Percentiles rank a stretch among this genome's conserved stretches.
These are phyloP conservation scores for Pachyramphus minor DNA, from an alignment of 2,113 vertebrate species.

Conservation along the genomic window DNA sequence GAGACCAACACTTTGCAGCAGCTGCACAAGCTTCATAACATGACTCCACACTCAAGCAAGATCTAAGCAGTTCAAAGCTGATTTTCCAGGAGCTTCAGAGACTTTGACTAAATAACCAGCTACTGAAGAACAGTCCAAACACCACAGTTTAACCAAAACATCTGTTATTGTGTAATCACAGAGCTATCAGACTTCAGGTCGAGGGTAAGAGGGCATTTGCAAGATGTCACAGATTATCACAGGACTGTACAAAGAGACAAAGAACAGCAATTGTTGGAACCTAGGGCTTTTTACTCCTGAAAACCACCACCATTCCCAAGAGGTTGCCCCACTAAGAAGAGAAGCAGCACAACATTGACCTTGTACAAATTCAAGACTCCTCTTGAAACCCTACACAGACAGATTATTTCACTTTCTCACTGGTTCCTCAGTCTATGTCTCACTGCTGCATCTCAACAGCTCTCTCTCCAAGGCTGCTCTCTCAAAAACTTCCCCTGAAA, in stretches of 20 bases:
- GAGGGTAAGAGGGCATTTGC: not conserved
- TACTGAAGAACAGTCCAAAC: not conserved
- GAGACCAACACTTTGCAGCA: not conserved
- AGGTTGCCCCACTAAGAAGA: not conserved
- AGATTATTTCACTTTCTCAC: not conserved
- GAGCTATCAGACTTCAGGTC: not conserved
- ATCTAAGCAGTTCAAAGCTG: not conserved
- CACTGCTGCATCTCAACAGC: not conserved
- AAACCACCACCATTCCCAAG: not conserved
- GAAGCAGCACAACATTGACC: not conserved
- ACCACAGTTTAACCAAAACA: not conserved
- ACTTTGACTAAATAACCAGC: not conserved
- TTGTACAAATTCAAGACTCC: not conserved
- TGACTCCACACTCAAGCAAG: not conserved
- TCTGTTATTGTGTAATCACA: not conserved
- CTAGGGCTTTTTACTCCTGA: not conserved
- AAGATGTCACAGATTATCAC: not conserved
- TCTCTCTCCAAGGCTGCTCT: not conserved
- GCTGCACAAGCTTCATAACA: not conserved
- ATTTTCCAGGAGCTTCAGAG: not conserved
- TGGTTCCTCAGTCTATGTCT: not conserved
- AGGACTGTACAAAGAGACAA: not conserved
- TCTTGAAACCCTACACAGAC: not conserved
- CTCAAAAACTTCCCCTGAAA: not conserved
- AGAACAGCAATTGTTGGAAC: rapidly evolving